These are phyloP conservation scores for Odobenus rosmarus DNA, from an alignment of 2,113 vertebrate species.

Conservation along the genomic window DNA sequence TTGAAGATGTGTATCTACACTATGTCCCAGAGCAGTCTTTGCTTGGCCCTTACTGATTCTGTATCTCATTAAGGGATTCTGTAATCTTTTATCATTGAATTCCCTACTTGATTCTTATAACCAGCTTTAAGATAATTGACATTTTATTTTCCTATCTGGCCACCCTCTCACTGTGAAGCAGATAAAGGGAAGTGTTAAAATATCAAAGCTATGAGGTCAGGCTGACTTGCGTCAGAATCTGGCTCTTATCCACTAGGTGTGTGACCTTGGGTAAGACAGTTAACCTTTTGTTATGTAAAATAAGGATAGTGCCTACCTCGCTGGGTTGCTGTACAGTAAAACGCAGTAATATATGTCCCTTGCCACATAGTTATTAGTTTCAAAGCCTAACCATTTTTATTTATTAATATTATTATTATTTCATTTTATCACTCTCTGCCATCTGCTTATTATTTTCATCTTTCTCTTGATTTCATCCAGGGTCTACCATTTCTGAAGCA, in stretches of 20 bases:
- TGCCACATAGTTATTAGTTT: not conserved
- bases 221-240: not conserved
- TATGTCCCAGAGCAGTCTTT: not conserved
- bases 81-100: not conserved
- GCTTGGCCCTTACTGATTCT: not conserved
- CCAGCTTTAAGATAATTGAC: not conserved
- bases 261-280: not conserved
- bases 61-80: not conserved
- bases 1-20: not conserved
- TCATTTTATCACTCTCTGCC: not conserved
- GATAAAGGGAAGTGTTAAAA: conserved; percentile 29
- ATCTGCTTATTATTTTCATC: not conserved
- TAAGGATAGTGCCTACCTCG: not conserved
- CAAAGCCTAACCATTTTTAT: not conserved
- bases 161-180: not conserved
- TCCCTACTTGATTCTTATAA: not conserved
- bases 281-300: not conserved
- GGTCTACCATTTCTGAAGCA: not conserved
- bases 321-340: not conserved
- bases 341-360: not conserved
- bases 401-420: not conserved
- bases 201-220: not conserved
- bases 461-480: not conserved
- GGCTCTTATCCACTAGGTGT: not conserved
- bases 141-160: not conserved